These are phyloP conservation scores for Crocallis elinguaria DNA, from an alignment of 2,888 invertebrate genomes.

Conservation along the genomic window DNA sequence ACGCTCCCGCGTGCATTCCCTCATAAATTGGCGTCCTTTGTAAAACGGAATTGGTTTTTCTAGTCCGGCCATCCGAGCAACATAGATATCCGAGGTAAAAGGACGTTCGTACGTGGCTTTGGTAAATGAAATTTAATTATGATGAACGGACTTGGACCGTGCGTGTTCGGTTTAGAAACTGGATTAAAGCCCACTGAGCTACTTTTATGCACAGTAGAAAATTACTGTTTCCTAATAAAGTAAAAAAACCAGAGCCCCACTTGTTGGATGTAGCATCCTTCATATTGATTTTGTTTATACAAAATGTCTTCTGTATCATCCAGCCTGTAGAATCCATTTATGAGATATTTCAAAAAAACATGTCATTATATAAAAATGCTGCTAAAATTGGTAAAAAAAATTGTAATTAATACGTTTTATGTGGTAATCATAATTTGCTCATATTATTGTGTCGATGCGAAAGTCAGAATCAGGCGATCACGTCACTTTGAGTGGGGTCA, in stretches of 20 bases:
- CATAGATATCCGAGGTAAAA: constrained; percentile 43
- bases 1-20: constrained; percentile 53
- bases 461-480: constrained; percentile 54
- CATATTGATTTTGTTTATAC: no score
- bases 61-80: constrained; percentile 51
- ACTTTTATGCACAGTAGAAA: background rate
- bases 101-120: constrained; percentile 36
- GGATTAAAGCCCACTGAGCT: background rate
- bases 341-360: background rate
- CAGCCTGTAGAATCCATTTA: no score
- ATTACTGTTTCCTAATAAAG: background rate
- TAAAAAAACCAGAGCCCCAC: no score
- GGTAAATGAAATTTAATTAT: constrained; percentile 33
- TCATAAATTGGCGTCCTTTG: constrained; percentile 73
- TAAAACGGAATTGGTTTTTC: constrained; percentile 71
- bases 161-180: constrained; percentile 4
- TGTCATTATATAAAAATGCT: background rate
- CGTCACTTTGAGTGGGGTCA: constrained; percentile 66
- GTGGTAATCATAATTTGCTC: constrained; percentile 45
- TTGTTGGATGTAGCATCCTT: no score
- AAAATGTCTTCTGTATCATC: no score
- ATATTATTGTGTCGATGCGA: constrained; percentile 43
- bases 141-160: constrained; percentile 9
- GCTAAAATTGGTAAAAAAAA: background rate
- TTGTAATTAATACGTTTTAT: constrained; percentile 13